These are phyloP conservation scores for Andrena camellia DNA, from an alignment of 2,888 invertebrate species.

Conservation along the genomic window DNA sequence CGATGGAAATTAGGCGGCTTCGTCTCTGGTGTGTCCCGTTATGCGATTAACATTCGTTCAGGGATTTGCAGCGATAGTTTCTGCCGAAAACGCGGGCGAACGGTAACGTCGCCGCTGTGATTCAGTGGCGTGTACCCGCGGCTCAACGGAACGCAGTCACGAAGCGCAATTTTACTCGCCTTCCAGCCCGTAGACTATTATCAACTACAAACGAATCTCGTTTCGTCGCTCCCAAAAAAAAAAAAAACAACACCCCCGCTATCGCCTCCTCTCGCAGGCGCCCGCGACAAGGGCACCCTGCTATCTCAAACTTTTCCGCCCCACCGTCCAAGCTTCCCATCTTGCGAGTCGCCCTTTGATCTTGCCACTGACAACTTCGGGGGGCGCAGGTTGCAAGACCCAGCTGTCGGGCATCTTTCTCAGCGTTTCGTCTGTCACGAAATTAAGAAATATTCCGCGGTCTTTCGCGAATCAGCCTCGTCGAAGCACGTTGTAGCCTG, in stretches of 20 bases:
- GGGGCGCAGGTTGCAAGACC: not conserved
- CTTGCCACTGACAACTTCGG: conserved; percentile 23
- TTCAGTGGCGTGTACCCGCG: too few species aligned
- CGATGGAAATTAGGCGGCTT: not conserved
- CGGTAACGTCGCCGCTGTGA: too few species aligned
- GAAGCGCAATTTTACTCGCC: too few species aligned
- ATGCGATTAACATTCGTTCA: too few species aligned
- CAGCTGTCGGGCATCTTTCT: too few species aligned
- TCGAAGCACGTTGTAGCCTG: conserved; percentile 1
- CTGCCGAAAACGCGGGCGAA: too few species aligned
- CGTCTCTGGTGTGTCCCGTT: not conserved
- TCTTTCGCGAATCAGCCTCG: not conserved
- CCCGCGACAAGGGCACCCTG: conserved; percentile 12
- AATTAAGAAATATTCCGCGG: conserved; percentile 40
- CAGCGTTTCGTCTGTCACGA: conserved; percentile 27
- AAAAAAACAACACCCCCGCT: too few species aligned
- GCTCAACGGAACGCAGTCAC: too few species aligned
- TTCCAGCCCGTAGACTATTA: too few species aligned
- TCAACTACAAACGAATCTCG: too few species aligned
- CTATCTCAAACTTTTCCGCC: conserved; percentile 51
- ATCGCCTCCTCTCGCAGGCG: not conserved
- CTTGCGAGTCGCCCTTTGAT: conserved; percentile 52
- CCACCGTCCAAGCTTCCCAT: conserved; percentile 41
- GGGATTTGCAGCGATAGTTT: too few species aligned
- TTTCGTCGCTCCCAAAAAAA: too few species aligned